Percentiles rank a stretch among this genome's conserved stretches.
Conservation (phyloP, 2,797 vertebrate species). For the Poecilia gillii region DNA sequence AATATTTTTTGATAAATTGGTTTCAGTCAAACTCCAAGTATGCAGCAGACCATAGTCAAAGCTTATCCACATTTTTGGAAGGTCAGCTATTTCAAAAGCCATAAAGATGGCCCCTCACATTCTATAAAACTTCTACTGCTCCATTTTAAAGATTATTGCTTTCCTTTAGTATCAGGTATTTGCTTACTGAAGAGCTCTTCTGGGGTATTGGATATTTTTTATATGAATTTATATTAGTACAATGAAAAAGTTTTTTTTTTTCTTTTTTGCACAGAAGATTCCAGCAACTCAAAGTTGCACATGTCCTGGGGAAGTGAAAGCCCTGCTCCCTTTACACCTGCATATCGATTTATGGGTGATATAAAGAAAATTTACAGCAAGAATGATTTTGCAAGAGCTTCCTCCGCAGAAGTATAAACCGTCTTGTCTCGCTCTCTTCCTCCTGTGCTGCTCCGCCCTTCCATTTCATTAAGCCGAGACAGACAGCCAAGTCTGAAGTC, state of each 20-base stretch:
- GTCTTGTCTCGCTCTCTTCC: constrained; percentile 49
- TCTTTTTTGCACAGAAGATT: constrained; percentile 38
- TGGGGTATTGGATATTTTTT: constrained; percentile 66
- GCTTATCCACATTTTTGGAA: constrained; percentile 16
- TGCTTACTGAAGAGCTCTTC: constrained; percentile 60
- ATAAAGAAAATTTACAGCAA: constrained; percentile 80
- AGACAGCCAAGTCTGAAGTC: constrained; percentile 58
- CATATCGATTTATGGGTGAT: constrained; percentile 72
- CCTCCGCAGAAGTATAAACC: constrained; percentile 66
- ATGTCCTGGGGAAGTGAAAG: constrained; percentile 46
- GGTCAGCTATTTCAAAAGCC: constrained; percentile 49
- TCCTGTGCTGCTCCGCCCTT: constrained; percentile 68
- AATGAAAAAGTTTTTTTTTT: constrained; percentile 53
- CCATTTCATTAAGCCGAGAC: constrained; percentile 80
- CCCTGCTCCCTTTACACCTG: constrained; percentile 40
- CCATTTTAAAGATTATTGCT: constrained; percentile 50
- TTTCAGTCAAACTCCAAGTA: constrained; percentile 15
- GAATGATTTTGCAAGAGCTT: constrained; percentile 73
- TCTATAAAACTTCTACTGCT: constrained; percentile 47
- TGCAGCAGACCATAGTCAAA: constrained; percentile 11
- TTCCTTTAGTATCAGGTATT: constrained; percentile 49
- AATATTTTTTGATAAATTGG: background rate
- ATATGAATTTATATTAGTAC: constrained; percentile 63
- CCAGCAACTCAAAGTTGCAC: constrained; percentile 44
- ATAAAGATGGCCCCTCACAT: constrained; percentile 32